Percentiles rank a stretch among this genome's conserved stretches.
phyloP scores from a whole-genome alignment of 1,140 invertebrate species.

The Caenorhabditis remanei region DNA sequence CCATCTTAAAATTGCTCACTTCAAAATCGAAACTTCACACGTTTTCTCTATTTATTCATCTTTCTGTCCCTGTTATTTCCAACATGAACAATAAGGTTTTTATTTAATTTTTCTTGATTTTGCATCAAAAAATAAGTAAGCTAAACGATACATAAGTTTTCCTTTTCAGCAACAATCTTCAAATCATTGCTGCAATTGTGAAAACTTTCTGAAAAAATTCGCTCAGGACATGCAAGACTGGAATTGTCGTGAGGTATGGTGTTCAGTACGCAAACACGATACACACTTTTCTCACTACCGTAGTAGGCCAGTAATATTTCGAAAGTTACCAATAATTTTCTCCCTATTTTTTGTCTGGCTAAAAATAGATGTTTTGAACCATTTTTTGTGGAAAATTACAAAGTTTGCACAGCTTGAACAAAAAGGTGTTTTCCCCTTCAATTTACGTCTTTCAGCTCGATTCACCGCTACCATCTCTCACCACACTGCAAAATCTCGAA shows the following conservation, averaged over 20 bases:
- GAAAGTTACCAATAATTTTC: neutral
- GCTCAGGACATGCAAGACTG: constrained; percentile 32
- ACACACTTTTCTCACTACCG: neutral
- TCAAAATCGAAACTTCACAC: neutral
- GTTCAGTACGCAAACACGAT: neutral
- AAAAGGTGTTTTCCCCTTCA: neutral
- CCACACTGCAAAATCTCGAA: constrained; percentile 34
- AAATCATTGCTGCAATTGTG: neutral
- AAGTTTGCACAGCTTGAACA: constrained; percentile 36
- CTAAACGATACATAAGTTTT: neutral
- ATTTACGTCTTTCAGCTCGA: constrained; percentile 6
- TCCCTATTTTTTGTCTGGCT: neutral
- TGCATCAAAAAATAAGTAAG: no score
- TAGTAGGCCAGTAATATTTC: neutral
- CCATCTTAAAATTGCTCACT: neutral
- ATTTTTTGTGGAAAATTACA: neutral
- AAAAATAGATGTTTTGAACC: constrained; percentile 51
- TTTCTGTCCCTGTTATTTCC: neutral
- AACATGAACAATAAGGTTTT: neutral
- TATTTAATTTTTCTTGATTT: neutral
- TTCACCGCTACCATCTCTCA: constrained; percentile 14
- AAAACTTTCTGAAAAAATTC: constrained; percentile 26
- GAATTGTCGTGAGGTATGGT: constrained; percentile 37
- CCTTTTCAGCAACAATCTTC: constrained; percentile 23
- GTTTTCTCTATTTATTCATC: neutral